These are phyloP conservation scores for Acrocephalus arundinaceus DNA, from an alignment of 2,113 vertebrate species.

Conservation along the genomic window DNA sequence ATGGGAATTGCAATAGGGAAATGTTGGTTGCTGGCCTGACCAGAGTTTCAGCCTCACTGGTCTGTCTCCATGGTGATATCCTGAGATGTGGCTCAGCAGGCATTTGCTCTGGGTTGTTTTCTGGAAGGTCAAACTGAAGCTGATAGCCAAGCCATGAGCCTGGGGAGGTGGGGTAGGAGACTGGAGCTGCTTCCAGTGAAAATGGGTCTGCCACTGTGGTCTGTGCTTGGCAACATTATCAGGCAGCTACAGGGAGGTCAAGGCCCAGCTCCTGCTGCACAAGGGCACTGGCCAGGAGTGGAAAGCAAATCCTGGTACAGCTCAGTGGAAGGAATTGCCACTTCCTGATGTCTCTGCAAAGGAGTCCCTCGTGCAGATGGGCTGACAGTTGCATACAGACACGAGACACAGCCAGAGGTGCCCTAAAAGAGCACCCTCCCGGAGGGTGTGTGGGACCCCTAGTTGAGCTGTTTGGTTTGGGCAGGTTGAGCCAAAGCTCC, in stretches of 20 bases:
- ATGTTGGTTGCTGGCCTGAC: background rate
- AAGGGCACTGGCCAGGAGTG: background rate
- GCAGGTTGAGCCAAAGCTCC: background rate
- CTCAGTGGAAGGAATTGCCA: background rate
- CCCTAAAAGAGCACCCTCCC: background rate
- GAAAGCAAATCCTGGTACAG: background rate
- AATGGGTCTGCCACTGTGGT: background rate
- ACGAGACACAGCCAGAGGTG: rapidly evolving
- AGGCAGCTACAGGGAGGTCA: background rate
- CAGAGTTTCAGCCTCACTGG: background rate
- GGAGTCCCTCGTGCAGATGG: background rate
- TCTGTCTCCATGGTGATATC: background rate
- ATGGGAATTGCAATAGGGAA: background rate
- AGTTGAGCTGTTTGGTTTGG: background rate
- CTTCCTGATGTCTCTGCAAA: background rate
- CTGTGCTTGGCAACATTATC: background rate
- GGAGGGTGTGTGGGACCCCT: background rate
- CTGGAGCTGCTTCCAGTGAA: background rate
- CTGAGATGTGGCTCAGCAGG: background rate
- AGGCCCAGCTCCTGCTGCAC: background rate
- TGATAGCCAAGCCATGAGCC: background rate
- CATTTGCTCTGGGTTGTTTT: background rate
- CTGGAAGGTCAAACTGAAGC: background rate
- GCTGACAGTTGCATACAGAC: background rate
- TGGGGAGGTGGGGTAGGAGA: background rate